Evolutionary conservation across 2,113 vertebrate species (phyloP).

Genomic region (Colistium nudipinnis): DNA sequence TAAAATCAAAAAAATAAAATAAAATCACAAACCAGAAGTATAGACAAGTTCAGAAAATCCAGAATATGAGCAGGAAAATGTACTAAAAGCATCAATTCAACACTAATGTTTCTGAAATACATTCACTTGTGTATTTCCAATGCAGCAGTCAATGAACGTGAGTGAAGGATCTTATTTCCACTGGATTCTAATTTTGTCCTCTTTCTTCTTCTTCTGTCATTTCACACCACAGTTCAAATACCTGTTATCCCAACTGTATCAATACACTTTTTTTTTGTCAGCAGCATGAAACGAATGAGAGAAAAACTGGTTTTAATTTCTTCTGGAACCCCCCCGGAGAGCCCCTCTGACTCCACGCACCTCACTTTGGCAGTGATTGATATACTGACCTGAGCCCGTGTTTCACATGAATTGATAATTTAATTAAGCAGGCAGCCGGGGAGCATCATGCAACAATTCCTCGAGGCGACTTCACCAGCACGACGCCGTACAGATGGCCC

Average conservation of each 20-base stretch:
- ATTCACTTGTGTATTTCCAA: not conserved
- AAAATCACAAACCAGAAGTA: too few species aligned
- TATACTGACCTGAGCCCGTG: conserved; percentile 45
- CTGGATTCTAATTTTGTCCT: not conserved
- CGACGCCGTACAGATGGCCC: conserved; percentile 49
- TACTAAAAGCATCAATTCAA: not conserved
- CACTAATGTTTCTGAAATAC: not conserved
- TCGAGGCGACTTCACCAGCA: conserved; percentile 42
- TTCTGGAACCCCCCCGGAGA: not conserved
- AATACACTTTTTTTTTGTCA: not conserved
- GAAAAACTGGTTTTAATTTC: conserved; percentile 8
- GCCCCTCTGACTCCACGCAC: conserved; percentile 2
- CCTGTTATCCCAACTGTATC: conserved; percentile 6
- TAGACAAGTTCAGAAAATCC: not conserved
- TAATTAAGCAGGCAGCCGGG: conserved; percentile 49
- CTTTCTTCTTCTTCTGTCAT: not conserved
- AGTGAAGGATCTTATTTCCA: not conserved
- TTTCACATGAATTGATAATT: conserved; percentile 61
- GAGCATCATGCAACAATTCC: conserved; percentile 33
- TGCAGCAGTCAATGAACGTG: not conserved
- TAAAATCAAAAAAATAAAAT: not conserved
- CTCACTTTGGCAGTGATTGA: conserved; percentile 43
- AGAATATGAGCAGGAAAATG: not conserved
- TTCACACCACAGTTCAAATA: not conserved
- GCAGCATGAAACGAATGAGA: not conserved